Evolutionary conservation across 2,113 vertebrate species (phyloP).

Genomic region (Phyllostomus discolor): DNA sequence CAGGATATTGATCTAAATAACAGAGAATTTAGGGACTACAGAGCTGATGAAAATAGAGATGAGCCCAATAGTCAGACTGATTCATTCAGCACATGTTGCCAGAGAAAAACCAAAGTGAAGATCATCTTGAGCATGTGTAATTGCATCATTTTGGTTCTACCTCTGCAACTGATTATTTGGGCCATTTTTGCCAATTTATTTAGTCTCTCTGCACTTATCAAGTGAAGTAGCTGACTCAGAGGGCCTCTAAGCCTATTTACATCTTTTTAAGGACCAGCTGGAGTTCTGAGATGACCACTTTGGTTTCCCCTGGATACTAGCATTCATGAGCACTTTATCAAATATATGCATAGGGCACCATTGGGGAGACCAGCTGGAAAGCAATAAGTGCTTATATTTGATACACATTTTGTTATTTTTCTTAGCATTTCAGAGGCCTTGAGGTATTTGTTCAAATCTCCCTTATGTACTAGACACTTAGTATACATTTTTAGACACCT

Average conservation of each 20-base stretch:
- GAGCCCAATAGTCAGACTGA: not conserved
- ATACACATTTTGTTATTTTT: not conserved
- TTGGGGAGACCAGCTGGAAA: not conserved
- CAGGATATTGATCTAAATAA: not conserved
- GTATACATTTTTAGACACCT: not conserved
- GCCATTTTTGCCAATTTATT: not conserved
- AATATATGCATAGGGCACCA: not conserved
- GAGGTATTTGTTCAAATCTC: not conserved
- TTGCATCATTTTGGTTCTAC: not conserved
- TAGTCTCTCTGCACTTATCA: not conserved
- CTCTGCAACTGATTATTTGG: not conserved
- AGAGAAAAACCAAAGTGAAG: not conserved
- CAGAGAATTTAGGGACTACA: not conserved
- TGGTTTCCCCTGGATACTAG: not conserved
- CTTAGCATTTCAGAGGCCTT: not conserved
- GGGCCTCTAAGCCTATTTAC: not conserved
- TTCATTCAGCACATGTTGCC: not conserved
- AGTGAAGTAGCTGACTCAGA: not conserved
- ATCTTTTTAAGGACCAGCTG: not conserved
- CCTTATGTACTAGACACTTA: not conserved
- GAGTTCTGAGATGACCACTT: not conserved
- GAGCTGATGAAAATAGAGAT: not conserved
- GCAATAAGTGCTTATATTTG: not conserved
- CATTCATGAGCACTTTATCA: not conserved
- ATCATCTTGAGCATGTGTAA: not conserved